Percentiles rank a stretch among this genome's conserved stretches.
Evolutionary conservation across 2,888 invertebrate genomes (phyloP).

Genomic region (Drosophila austrosaltans): DNA sequence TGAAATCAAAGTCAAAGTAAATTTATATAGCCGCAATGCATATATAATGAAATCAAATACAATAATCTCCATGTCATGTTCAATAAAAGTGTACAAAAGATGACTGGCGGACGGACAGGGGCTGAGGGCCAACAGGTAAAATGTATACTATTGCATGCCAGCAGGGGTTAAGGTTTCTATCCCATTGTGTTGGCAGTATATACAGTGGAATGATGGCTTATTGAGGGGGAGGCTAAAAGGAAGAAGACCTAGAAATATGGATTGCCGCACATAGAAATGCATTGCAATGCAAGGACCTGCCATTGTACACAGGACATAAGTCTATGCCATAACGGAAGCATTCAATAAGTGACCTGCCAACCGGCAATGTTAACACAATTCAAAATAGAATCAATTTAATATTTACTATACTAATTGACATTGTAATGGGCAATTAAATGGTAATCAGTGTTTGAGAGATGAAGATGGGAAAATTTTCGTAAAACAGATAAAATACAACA

Average conservation of each 20-base stretch:
- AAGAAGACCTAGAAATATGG: background rate
- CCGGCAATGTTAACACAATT: background rate
- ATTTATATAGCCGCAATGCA: conserved; percentile 11
- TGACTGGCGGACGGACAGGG: background rate
- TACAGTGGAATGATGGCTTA: background rate
- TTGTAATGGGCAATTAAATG: background rate
- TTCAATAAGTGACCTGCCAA: conserved; percentile 6
- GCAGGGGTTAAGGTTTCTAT: conserved; percentile 27
- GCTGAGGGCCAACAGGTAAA: background rate
- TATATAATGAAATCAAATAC: conserved; percentile 32
- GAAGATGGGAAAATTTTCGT: no score
- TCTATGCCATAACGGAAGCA: background rate
- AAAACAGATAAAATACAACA: no score
- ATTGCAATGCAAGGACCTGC: background rate
- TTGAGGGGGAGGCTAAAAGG: background rate
- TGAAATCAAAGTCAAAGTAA: conserved; percentile 35
- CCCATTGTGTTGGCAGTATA: background rate
- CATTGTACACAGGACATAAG: background rate
- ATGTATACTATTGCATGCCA: conserved; percentile 7
- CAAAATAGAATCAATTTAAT: background rate
- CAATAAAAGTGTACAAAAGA: background rate
- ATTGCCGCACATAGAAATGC: background rate
- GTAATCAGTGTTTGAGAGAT: background rate
- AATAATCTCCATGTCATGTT: conserved; percentile 31
- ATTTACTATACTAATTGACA: background rate